phyloP scores from a whole-genome alignment of 1,140 invertebrate genomes.

The Drosophila kepulauana region DNA sequence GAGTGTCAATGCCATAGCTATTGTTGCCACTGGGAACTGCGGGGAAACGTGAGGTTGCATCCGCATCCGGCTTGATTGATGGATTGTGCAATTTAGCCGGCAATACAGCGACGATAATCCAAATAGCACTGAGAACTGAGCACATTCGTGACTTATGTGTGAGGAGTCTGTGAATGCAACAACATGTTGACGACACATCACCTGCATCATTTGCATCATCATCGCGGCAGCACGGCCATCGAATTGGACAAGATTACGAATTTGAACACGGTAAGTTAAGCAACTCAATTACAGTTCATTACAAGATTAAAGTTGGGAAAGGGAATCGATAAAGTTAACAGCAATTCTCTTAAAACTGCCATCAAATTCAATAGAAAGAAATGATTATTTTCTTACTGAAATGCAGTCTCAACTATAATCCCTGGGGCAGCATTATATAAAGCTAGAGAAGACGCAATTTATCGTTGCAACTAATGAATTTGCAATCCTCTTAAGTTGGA shows the following conservation, averaged over 20 bases:
- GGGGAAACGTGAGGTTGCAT: background rate
- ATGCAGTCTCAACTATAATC: background rate
- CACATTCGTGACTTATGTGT: conserved; percentile 49
- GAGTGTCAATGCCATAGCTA: conserved; percentile 16
- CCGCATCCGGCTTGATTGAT: conserved; percentile 45
- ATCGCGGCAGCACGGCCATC: conserved; percentile 78
- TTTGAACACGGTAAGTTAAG: conserved; percentile 73
- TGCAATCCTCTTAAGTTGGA: conserved; percentile 2
- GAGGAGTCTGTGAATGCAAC: conserved; percentile 51
- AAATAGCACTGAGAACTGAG: conserved; percentile 24
- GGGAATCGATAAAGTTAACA: no score
- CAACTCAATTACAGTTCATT: background rate
- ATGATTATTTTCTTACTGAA: background rate
- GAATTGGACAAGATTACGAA: conserved; percentile 82
- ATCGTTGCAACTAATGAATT: conserved; percentile 9
- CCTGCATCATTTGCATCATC: conserved; percentile 81
- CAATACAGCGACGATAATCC: conserved; percentile 30
- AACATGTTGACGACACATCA: conserved; percentile 84
- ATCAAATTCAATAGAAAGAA: background rate
- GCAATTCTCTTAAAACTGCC: background rate
- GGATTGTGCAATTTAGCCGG: conserved; percentile 61
- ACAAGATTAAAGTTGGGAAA: no score
- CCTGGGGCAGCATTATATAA: background rate
- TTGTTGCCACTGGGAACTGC: background rate
- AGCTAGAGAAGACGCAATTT: background rate